Percentiles rank a stretch among this genome's conserved stretches.
These are phyloP conservation scores for Eclectus roratus DNA, from an alignment of 2,113 vertebrate species.

Conservation along the genomic window DNA sequence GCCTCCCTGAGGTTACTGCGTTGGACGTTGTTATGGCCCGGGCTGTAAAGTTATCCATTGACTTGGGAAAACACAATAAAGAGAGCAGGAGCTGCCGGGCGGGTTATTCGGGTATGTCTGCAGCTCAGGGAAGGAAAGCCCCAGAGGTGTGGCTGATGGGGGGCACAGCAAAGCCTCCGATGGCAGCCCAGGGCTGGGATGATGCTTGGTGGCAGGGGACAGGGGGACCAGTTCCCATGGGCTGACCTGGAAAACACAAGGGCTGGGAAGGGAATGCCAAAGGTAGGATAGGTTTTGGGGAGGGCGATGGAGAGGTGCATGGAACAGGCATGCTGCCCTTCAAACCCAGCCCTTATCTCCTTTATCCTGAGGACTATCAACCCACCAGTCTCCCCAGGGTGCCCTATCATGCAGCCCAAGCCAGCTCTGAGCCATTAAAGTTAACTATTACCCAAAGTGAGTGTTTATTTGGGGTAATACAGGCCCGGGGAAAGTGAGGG, in stretches of 20 bases:
- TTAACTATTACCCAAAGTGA: conserved; percentile 60
- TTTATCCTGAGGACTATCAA: not conserved
- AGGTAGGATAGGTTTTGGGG: not conserved
- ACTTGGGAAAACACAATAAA: not conserved
- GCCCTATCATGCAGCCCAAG: not conserved
- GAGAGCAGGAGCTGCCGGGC: not conserved
- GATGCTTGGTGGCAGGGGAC: not conserved
- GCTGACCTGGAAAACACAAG: rapidly evolving
- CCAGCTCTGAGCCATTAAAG: conserved; percentile 36
- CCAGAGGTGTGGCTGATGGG: rapidly evolving
- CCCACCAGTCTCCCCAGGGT: not conserved
- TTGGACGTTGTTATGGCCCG: not conserved
- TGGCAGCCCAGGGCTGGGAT: not conserved
- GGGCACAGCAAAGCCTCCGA: not conserved
- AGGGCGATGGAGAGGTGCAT: rapidly evolving
- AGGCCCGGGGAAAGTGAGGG: conserved; percentile 44
- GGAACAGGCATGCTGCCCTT: not conserved
- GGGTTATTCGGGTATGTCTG: not conserved
- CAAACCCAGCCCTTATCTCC: conserved; percentile 23
- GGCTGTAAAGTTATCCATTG: conserved; percentile 57
- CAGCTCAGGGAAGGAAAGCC: not conserved
- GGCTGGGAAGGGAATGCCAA: not conserved
- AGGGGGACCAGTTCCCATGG: no score
- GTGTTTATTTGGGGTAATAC: conserved; percentile 66
- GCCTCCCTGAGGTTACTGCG: not conserved